Evolutionary conservation across 2,888 invertebrate genomes (phyloP).

Genomic region (Lasioglossum leucozonium): DNA sequence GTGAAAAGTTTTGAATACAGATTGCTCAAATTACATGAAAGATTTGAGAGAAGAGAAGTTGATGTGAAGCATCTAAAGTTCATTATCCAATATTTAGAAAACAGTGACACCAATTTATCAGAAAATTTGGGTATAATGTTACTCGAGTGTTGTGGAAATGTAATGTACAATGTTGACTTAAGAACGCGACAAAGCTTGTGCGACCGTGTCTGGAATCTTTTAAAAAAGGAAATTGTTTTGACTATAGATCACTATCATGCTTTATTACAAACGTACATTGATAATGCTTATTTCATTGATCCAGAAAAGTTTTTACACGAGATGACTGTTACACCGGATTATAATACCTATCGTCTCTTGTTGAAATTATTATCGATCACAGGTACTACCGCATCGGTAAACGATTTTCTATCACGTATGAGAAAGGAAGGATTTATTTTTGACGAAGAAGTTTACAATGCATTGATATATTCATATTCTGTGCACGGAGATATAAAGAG

Average conservation of each 20-base stretch:
- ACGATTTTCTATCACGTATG: conserved; percentile 87
- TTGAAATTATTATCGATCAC: conserved; percentile 84
- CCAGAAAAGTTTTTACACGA: conserved; percentile 85
- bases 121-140: conserved; percentile 82
- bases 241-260: conserved; percentile 86
- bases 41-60: background rate
- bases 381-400: conserved; percentile 87
- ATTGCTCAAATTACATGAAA: conserved; percentile 15
- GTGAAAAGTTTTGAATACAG: conserved; percentile 21
- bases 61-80: background rate
- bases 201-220: conserved; percentile 85
- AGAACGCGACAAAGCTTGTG: conserved; percentile 82
- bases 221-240: conserved; percentile 85
- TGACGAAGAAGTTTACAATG: conserved; percentile 87
- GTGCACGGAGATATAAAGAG: conserved; percentile 83
- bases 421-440: conserved; percentile 86
- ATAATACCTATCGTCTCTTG: conserved; percentile 86
- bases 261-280: conserved; percentile 86
- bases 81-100: conserved; percentile 18
- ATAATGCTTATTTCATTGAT: conserved; percentile 85
- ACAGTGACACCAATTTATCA: background rate
- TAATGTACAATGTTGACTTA: conserved; percentile 86
- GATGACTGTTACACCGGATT: conserved; percentile 85
- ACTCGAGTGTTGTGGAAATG: conserved; percentile 86
- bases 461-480: conserved; percentile 87